Conservation (phyloP, 2,113 vertebrate species). For the Nycticryphes semicollaris region DNA sequence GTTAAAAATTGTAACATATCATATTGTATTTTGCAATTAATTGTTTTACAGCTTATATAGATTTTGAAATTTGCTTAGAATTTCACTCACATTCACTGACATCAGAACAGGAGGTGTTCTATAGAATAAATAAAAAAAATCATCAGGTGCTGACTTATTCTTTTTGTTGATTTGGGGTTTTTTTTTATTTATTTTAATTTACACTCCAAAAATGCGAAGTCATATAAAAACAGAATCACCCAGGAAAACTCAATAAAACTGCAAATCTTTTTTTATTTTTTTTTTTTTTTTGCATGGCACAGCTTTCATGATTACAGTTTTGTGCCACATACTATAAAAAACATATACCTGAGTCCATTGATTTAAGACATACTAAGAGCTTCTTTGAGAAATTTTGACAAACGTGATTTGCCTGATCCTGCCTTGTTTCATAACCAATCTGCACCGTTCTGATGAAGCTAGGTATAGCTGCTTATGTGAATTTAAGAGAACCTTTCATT, state of each 20-base stretch:
- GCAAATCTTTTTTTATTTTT: background rate
- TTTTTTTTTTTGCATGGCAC: background rate
- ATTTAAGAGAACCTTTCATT: background rate
- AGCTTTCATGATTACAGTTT: background rate
- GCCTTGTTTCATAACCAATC: background rate
- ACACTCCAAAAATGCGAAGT: background rate
- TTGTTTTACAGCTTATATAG: background rate
- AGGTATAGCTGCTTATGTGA: accelerated
- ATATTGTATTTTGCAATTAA: background rate
- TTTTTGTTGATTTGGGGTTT: background rate
- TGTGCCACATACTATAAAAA: background rate
- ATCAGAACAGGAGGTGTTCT: background rate
- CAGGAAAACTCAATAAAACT: background rate
- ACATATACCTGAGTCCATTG: background rate
- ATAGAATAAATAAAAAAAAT: background rate
- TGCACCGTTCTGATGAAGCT: background rate
- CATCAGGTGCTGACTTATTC: background rate
- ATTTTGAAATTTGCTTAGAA: background rate
- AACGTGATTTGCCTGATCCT: background rate
- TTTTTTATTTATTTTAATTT: background rate
- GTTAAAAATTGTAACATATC: background rate
- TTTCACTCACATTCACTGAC: background rate
- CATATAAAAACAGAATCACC: background rate
- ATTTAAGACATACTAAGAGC: background rate
- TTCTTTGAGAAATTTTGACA: background rate